These are phyloP conservation scores for Vireo griseus DNA, from an alignment of 2,797 vertebrate species.

Conservation along the genomic window DNA sequence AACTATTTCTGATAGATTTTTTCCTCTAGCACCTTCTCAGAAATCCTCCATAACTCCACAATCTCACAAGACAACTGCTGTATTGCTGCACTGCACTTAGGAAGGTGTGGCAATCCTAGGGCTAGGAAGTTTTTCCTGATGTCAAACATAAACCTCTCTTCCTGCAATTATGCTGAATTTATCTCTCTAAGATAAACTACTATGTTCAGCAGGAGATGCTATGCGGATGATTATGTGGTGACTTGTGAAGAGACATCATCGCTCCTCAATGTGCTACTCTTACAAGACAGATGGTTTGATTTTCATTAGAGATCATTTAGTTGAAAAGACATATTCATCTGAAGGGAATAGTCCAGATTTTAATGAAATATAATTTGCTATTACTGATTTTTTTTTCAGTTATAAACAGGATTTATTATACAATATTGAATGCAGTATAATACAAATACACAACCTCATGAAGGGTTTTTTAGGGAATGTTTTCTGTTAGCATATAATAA, in stretches of 20 bases:
- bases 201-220: neutral
- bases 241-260: neutral
- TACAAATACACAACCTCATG: neutral
- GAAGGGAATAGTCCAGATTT: neutral
- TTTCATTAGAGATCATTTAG: neutral
- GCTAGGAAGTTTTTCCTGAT: neutral
- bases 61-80: neutral
- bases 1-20: neutral
- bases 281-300: neutral
- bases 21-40: neutral
- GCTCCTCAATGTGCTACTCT: neutral
- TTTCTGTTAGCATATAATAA: slow-evolving; percentile 14
- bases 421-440: neutral
- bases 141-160: slow-evolving; percentile 3
- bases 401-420: neutral
- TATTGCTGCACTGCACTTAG: neutral
- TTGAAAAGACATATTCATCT: neutral
- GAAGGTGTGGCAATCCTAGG: neutral
- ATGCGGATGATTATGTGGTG: neutral
- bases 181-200: neutral
- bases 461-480: neutral
- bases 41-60: neutral
- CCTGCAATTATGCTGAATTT: neutral
- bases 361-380: slow-evolving; percentile 5
- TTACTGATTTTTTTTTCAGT: neutral